These are phyloP conservation scores for Poecilia latipinna DNA, from an alignment of 2,113 vertebrate genomes.

Conservation along the genomic window DNA sequence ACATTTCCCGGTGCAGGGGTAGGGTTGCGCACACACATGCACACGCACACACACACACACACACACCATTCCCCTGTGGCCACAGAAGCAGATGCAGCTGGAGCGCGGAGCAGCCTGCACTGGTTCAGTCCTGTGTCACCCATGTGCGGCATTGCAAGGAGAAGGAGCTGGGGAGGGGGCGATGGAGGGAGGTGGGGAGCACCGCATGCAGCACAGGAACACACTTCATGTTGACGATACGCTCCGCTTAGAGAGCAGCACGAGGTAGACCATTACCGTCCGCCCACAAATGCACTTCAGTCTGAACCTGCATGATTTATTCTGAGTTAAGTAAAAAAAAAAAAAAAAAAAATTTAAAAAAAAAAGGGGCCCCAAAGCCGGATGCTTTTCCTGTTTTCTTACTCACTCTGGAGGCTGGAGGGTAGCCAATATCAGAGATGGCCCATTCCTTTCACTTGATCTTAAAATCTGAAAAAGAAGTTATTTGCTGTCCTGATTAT, in stretches of 20 bases:
- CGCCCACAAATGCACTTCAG: constrained; percentile 3
- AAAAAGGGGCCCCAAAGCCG: background rate
- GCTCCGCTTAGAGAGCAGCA: constrained; percentile 29
- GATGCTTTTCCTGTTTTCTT: background rate
- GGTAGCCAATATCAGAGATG: background rate
- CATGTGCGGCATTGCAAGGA: constrained; percentile 63
- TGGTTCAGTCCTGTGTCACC: constrained; percentile 63
- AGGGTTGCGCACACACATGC: constrained; percentile 24
- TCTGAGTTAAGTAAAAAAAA: background rate
- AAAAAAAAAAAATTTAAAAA: too few relatives aligned
- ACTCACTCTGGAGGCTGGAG: constrained; percentile 2
- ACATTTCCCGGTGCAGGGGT: constrained; percentile 49
- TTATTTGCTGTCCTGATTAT: background rate
- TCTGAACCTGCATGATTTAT: constrained; percentile 7
- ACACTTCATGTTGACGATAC: constrained; percentile 11
- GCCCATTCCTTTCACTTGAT: constrained; percentile 1
- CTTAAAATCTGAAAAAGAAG: background rate
- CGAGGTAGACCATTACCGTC: constrained; percentile 25
- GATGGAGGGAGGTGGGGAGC: constrained; percentile 14
- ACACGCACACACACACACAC: constrained; percentile 23
- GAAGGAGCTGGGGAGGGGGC: constrained; percentile 5
- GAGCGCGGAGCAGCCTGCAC: constrained; percentile 60
- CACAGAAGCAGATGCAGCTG: constrained; percentile 70
- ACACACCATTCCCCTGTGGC: constrained; percentile 56
- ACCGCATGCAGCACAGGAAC: constrained; percentile 44